phyloP scores from a whole-genome alignment of 2,113 vertebrate species.

The Melanerpes formicivorus region DNA sequence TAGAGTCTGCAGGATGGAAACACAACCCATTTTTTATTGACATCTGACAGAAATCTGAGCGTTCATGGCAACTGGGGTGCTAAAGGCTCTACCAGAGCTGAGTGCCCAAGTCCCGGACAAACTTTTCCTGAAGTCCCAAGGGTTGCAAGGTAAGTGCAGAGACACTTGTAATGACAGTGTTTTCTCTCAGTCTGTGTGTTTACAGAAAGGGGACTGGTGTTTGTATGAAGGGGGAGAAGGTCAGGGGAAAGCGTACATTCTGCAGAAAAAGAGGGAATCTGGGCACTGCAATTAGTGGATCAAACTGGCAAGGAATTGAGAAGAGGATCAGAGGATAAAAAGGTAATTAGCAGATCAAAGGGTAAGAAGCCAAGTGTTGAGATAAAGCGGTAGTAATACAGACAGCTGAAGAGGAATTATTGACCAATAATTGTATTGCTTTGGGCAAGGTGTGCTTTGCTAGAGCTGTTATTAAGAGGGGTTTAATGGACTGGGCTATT shows the following conservation, averaged over 20 bases:
- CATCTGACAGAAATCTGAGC: not conserved
- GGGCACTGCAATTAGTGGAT: conserved; percentile 53
- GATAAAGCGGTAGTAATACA: conserved; percentile 32
- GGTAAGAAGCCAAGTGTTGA: conserved; percentile 20
- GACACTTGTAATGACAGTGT: conserved; percentile 16
- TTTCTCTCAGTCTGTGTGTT: not conserved
- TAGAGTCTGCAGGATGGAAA: not conserved
- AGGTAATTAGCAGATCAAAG: conserved; percentile 66
- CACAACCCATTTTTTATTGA: not conserved
- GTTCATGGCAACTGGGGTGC: not conserved
- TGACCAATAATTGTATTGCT: conserved; percentile 57
- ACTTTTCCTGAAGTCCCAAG: not conserved
- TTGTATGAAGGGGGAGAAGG: not conserved
- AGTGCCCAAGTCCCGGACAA: not conserved
- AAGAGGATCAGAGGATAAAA: conserved; percentile 55
- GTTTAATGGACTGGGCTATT: conserved; percentile 24
- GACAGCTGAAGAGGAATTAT: conserved; percentile 53
- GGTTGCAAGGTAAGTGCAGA: not conserved
- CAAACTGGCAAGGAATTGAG: conserved; percentile 41
- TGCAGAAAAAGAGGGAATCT: not conserved
- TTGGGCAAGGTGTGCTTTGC: conserved; percentile 7
- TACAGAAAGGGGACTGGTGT: not conserved
- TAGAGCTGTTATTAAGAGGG: conserved; percentile 29
- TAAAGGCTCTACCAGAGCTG: not conserved
- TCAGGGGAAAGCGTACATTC: conserved; percentile 1